phyloP scores from a whole-genome alignment of 2,113 vertebrate species.

The Muntiacus muntjak region DNA sequence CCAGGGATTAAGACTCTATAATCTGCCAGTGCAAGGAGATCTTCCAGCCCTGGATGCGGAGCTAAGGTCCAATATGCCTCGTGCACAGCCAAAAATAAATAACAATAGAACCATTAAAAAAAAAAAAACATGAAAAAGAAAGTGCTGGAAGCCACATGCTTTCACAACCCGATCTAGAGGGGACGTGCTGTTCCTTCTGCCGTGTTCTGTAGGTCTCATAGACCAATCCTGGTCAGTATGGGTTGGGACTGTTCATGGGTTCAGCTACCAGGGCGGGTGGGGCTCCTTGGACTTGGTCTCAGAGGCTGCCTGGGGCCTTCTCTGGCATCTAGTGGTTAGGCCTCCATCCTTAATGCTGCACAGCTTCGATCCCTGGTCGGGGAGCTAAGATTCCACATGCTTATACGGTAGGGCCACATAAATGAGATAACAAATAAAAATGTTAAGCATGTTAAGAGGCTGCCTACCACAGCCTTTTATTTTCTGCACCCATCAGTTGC shows the following conservation, averaged over 20 bases:
- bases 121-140: background rate
- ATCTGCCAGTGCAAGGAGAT: background rate
- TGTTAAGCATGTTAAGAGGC: background rate
- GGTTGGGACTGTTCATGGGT: rapidly evolving
- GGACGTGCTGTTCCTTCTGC: rapidly evolving
- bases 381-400: background rate
- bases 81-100: background rate
- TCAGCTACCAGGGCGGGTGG: rapidly evolving
- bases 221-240: background rate
- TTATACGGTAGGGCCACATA: background rate
- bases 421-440: background rate
- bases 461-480: background rate
- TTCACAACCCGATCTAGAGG: background rate
- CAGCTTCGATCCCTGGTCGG: rapidly evolving
- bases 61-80: background rate
- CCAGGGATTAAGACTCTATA: background rate
- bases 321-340: background rate
- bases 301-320: background rate
- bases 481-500: too few relatives aligned
- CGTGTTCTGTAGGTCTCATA: rapidly evolving
- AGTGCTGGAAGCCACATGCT: background rate
- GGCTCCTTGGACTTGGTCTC: rapidly evolving
- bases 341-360: background rate
- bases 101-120: background rate
- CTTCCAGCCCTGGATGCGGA: background rate